Percentiles rank a stretch among this genome's conserved stretches.
Evolutionary conservation across 2,888 invertebrate species (phyloP).

Genomic region (Drosophila gaucha): DNA sequence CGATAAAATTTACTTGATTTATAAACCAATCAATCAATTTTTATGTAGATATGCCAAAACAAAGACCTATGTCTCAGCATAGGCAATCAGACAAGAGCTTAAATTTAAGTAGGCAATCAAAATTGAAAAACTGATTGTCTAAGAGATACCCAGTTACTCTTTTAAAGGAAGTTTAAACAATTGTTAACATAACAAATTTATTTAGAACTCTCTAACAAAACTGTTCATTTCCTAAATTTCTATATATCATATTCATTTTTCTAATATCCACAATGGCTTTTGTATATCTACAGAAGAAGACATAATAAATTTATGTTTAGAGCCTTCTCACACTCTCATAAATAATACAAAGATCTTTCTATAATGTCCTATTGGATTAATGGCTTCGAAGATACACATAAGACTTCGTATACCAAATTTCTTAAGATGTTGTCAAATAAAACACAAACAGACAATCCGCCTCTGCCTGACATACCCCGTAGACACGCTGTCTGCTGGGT

Average conservation of each 20-base stretch:
- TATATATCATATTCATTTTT: not conserved
- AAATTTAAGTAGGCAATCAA: not conserved
- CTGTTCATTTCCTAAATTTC: not conserved
- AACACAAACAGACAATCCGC: not conserved
- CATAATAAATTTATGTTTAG: no score
- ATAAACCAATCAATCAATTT: conserved; percentile 58
- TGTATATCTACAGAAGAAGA: no score
- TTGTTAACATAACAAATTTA: not conserved
- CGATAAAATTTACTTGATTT: conserved; percentile 37
- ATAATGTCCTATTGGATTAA: not conserved
- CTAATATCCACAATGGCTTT: not conserved
- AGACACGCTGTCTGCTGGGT: conserved; percentile 1
- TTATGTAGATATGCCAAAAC: conserved; percentile 23
- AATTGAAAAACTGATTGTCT: not conserved
- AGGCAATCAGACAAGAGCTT: conserved; percentile 12
- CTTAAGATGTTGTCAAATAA: not conserved
- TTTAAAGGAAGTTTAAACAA: no score
- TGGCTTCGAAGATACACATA: not conserved
- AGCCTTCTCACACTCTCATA: not conserved
- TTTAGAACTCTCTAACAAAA: no score
- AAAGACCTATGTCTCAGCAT: conserved; percentile 3
- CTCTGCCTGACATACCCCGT: conserved; percentile 3
- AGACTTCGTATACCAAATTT: not conserved
- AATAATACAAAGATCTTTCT: not conserved
- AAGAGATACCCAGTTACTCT: conserved; percentile 7